Evolutionary conservation across 2,888 invertebrate species (phyloP).

Genomic region (Herminia tarsipennalis): DNA sequence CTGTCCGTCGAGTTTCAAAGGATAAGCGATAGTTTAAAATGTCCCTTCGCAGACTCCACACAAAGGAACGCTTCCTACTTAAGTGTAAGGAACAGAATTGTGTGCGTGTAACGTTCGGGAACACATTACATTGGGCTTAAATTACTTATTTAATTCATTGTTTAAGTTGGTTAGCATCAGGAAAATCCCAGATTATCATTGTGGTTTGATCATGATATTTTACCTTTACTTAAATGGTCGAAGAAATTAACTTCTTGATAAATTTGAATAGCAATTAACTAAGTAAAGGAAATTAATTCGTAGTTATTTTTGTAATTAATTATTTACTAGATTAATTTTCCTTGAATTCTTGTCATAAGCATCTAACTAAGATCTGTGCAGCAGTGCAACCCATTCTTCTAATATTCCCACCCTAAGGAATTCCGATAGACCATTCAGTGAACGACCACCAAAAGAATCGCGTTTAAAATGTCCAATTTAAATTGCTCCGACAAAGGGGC

Average conservation of each 20-base stretch:
- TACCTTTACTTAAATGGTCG: too few species aligned
- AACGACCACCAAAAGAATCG: conserved; percentile 54
- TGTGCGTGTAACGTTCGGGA: conserved; percentile 14
- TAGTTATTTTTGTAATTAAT: too few species aligned
- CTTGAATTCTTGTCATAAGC: too few species aligned
- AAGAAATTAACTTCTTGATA: too few species aligned
- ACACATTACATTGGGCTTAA: neutral
- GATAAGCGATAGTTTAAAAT: conserved; percentile 74
- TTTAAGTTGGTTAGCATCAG: too few species aligned
- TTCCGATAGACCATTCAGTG: conserved; percentile 17
- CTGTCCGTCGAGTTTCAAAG: conserved; percentile 72
- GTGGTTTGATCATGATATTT: too few species aligned
- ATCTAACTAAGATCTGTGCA: too few species aligned
- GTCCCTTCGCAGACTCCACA: conserved; percentile 55
- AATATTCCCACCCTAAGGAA: conserved; percentile 24
- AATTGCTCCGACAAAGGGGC: conserved; percentile 74
- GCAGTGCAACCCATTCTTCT: conserved; percentile 8
- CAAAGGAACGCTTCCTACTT: conserved; percentile 45
- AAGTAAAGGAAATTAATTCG: too few species aligned
- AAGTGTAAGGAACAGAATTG: conserved; percentile 25
- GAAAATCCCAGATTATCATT: too few species aligned
- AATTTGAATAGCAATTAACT: too few species aligned
- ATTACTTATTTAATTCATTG: too few species aligned
- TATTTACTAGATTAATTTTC: too few species aligned
- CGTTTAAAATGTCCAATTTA: conserved; percentile 77